phyloP scores from a whole-genome alignment of 2,888 invertebrate species.

The Athetis lepigone region DNA sequence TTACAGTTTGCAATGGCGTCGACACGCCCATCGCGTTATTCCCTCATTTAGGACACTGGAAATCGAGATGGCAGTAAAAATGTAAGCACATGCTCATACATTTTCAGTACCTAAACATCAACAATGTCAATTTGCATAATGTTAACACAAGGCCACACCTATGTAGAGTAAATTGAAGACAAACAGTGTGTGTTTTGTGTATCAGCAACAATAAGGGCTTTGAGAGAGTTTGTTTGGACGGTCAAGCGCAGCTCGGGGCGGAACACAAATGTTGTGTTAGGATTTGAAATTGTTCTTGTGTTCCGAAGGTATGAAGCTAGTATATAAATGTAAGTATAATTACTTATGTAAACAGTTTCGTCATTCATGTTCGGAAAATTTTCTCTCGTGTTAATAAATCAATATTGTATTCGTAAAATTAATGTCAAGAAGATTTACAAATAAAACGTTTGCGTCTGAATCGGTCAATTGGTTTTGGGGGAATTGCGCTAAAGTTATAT shows the following conservation, averaged over 20 bases:
- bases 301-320: neutral
- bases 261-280: conserved; percentile 26
- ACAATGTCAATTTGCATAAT: conserved; percentile 9
- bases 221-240: conserved; percentile 34
- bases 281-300: conserved; percentile 8
- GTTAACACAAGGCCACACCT: conserved; percentile 6
- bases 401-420: too few species aligned
- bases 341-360: conserved; percentile 11
- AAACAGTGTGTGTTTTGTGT: conserved; percentile 47
- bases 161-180: conserved; percentile 43
- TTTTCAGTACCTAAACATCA: neutral
- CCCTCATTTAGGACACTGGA: too few species aligned
- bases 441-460: too few species aligned
- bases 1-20: too few species aligned
- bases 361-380: too few species aligned
- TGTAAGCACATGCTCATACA: neutral
- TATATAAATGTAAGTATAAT: neutral
- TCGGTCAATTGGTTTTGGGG: too few species aligned
- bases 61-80: too few species aligned
- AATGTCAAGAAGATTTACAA: too few species aligned
- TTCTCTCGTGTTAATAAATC: too few species aligned
- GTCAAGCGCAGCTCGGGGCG: conserved; percentile 52
- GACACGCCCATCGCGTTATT: too few species aligned
- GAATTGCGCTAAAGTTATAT: too few species aligned
- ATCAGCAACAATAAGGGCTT: conserved; percentile 36